Evolutionary conservation across 2,888 invertebrate species (phyloP).

Genomic region (Pristionchus japonicus): DNA sequence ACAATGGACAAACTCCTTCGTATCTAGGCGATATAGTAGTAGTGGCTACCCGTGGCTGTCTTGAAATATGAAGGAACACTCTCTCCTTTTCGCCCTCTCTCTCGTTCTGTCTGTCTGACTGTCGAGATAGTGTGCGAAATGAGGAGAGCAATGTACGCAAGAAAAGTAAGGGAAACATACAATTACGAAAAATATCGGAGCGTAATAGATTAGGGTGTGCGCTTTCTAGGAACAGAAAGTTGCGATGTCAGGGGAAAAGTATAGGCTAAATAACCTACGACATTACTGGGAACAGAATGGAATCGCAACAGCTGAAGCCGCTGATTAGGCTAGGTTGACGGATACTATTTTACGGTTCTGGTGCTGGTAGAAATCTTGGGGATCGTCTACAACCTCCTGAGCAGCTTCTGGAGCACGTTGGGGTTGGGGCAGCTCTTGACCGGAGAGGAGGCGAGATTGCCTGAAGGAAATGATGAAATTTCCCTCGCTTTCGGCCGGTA

Average conservation of each 20-base stretch:
- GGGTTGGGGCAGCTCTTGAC: slow-evolving; percentile 29
- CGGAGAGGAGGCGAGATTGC: neutral
- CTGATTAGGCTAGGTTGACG: neutral
- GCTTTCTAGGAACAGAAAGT: neutral
- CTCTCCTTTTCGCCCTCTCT: neutral
- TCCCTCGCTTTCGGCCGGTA: neutral
- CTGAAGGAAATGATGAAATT: neutral
- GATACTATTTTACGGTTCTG: neutral
- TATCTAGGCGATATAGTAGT: neutral
- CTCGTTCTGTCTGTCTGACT: neutral
- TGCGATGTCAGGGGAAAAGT: neutral
- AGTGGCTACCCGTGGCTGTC: neutral
- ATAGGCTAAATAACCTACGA: neutral
- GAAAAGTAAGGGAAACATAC: too few relatives aligned
- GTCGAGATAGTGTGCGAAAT: neutral
- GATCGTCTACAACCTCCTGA: neutral
- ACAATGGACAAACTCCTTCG: neutral
- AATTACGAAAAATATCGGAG: neutral
- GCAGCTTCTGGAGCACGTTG: slow-evolving; percentile 35
- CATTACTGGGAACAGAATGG: neutral
- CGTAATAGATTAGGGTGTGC: neutral
- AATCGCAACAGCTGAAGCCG: neutral
- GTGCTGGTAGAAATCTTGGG: neutral
- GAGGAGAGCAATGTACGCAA: neutral
- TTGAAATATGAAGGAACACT: neutral